A percentile compares a stretch with the other conserved stretches of the same genome.
These are phyloP conservation scores for Alca torda DNA, from an alignment of 2,797 vertebrate genomes.

Conservation along the genomic window DNA sequence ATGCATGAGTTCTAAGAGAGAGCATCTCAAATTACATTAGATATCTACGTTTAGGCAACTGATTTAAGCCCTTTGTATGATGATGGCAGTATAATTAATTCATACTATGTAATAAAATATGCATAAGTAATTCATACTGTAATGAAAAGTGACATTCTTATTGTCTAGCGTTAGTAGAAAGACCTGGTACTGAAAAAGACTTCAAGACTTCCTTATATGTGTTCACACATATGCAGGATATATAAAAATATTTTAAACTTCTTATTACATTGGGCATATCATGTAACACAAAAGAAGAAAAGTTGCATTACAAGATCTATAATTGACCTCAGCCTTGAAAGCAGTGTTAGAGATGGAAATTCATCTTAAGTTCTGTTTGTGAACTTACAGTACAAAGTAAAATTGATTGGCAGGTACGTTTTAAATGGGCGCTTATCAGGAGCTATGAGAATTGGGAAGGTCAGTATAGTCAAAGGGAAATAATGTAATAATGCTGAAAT, in stretches of 20 bases:
- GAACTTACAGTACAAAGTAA: background rate
- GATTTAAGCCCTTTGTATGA: constrained; percentile 6
- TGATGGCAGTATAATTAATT: constrained; percentile 52
- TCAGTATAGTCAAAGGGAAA: background rate
- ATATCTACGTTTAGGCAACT: background rate
- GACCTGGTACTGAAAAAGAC: background rate
- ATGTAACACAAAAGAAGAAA: background rate
- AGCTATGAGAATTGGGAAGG: background rate
- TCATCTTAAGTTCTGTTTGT: background rate
- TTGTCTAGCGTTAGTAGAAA: background rate
- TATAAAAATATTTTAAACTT: background rate
- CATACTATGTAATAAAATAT: constrained; percentile 46
- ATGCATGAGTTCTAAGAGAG: background rate
- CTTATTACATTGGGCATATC: background rate
- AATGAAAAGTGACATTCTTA: constrained; percentile 37
- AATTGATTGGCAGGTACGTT: background rate
- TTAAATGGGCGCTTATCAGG: background rate
- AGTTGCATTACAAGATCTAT: background rate
- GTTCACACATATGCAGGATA: background rate
- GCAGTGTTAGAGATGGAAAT: background rate
- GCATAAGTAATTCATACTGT: constrained; percentile 43
- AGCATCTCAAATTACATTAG: background rate
- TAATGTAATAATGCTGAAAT: background rate
- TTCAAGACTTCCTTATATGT: background rate
- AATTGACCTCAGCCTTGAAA: background rate